Evolutionary conservation across 2,888 invertebrate genomes (phyloP).

Genomic region (Heliconius erato): DNA sequence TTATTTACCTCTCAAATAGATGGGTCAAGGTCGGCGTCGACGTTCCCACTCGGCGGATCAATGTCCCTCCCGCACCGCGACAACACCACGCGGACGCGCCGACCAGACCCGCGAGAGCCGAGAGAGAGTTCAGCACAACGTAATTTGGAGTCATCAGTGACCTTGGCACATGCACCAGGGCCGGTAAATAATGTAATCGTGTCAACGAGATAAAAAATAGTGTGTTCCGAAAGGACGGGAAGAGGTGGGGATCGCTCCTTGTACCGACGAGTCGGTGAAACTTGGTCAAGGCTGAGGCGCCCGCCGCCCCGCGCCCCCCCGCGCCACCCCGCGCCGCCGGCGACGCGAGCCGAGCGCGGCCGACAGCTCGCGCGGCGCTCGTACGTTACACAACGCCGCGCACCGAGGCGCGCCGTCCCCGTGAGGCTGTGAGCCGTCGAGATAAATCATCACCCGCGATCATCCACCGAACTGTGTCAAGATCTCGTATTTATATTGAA

Average conservation of each 20-base stretch:
- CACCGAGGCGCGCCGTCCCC: neutral
- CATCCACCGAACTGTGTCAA: constrained; percentile 81
- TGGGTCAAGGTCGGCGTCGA: constrained; percentile 80
- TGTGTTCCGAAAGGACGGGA: constrained; percentile 76
- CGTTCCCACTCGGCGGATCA: constrained; percentile 30
- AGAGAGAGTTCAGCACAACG: neutral
- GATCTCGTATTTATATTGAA: constrained; percentile 69
- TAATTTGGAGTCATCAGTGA: constrained; percentile 57
- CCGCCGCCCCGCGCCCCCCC: constrained; percentile 64
- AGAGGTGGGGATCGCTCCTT: constrained; percentile 84
- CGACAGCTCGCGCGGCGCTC: constrained; percentile 63
- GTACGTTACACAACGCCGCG: constrained; percentile 70
- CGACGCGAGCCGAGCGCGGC: constrained; percentile 72
- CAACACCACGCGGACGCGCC: neutral
- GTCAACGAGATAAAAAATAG: constrained; percentile 73
- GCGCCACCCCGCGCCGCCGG: constrained; percentile 63
- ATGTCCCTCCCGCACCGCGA: constrained; percentile 16
- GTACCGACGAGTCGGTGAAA: constrained; percentile 84
- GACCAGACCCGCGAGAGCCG: neutral
- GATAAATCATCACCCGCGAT: constrained; percentile 80
- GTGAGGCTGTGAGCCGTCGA: constrained; percentile 53
- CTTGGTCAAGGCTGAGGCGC: constrained; percentile 83
- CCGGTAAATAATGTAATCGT: constrained; percentile 77
- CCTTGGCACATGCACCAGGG: constrained; percentile 72
- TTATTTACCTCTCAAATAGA: constrained; percentile 74